Conservation (phyloP, 1,140 invertebrate genomes). For the Charaxes varanes region DNA sequence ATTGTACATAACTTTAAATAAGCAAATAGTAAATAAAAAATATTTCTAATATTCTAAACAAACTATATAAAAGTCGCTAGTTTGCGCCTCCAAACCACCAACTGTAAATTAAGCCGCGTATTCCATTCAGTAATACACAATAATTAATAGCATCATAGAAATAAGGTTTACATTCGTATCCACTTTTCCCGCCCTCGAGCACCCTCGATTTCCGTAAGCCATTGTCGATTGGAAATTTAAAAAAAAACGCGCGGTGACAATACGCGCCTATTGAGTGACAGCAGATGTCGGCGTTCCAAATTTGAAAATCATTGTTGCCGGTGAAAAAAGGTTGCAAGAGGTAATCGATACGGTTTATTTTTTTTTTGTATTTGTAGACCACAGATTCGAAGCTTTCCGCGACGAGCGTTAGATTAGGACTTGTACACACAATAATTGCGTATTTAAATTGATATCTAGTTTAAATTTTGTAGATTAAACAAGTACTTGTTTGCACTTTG, state of each 20-base stretch:
- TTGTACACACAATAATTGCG: conserved; percentile 1
- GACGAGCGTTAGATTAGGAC: conserved; percentile 13
- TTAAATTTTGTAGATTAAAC: no score
- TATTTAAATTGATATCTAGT: conserved; percentile 2
- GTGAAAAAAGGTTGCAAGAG: conserved; percentile 41
- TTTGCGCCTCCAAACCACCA: not conserved
- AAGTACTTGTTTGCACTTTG: no score
- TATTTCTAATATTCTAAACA: not conserved
- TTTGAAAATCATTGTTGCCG: conserved; percentile 54
- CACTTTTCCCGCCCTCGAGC: conserved; percentile 23
- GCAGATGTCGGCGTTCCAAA: conserved; percentile 54
- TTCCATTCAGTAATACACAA: conserved; percentile 17
- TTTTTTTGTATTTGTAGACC: conserved; percentile 13
- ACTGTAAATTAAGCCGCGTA: conserved; percentile 10
- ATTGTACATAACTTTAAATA: no score
- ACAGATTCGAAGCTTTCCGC: conserved; percentile 10
- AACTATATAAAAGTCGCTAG: not conserved
- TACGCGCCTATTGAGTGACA: conserved; percentile 55
- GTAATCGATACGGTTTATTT: conserved; percentile 32
- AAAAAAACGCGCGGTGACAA: conserved; percentile 58
- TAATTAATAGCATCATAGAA: conserved; percentile 23
- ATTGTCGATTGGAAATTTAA: conserved; percentile 48
- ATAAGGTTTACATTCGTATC: conserved; percentile 25
- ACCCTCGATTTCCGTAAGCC: conserved; percentile 36
- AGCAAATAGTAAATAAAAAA: no score